phyloP scores from a whole-genome alignment of 2,113 vertebrate genomes.

The Erpornis zantholeuca region DNA sequence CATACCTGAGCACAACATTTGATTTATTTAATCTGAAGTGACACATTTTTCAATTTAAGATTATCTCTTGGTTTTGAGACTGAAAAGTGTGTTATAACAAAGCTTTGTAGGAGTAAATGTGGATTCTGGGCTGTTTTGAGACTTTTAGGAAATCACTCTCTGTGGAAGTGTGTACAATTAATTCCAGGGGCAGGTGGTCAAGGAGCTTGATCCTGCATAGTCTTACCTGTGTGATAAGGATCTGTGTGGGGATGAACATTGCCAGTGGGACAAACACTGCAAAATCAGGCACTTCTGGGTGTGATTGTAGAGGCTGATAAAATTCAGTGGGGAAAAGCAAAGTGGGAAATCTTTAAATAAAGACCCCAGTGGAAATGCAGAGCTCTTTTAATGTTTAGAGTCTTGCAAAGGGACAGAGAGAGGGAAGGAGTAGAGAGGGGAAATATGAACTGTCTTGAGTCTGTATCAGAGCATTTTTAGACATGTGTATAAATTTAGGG shows the following conservation, averaged over 20 bases:
- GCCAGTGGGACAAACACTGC: neutral
- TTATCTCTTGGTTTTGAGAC: neutral
- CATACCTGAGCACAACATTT: accelerated
- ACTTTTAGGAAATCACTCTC: accelerated
- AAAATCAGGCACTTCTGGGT: neutral
- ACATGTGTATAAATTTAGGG: neutral
- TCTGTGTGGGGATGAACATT: neutral
- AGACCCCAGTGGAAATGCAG: neutral
- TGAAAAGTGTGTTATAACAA: neutral
- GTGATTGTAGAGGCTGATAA: neutral
- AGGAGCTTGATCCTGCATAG: neutral
- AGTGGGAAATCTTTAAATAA: neutral
- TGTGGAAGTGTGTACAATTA: neutral
- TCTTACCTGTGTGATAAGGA: neutral
- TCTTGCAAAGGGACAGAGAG: neutral
- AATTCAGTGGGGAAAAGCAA: neutral
- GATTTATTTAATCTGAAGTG: neutral
- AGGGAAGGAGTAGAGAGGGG: neutral
- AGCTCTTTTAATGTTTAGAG: neutral
- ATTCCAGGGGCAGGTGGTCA: neutral
- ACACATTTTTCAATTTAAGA: accelerated
- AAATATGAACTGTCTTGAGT: neutral
- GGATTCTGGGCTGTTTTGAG: neutral
- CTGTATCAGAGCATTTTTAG: neutral
- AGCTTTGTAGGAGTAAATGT: neutral